Percentiles rank a stretch among this genome's conserved stretches.
These are phyloP conservation scores for Leucophenga montana DNA, from an alignment of 2,888 invertebrate species.

Conservation along the genomic window DNA sequence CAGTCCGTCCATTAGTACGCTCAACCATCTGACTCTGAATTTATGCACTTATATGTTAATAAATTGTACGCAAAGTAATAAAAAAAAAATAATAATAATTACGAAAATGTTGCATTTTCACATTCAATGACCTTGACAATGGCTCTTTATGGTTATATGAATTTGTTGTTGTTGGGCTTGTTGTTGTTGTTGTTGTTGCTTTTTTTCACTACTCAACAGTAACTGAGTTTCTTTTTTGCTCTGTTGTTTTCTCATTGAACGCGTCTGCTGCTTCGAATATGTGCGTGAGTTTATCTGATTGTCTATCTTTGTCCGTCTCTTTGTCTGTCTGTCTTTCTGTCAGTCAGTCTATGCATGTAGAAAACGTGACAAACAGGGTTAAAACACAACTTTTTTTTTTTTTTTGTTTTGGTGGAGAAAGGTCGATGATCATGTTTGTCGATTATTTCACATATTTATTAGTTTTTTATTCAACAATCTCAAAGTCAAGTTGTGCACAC, in stretches of 20 bases:
- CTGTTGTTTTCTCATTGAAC: neutral
- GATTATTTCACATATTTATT: neutral
- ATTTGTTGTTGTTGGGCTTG: neutral
- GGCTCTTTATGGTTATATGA: slow-evolving; percentile 47
- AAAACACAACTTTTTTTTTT: neutral
- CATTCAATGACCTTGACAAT: slow-evolving; percentile 66
- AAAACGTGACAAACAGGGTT: slow-evolving; percentile 58
- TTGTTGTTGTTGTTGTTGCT: neutral
- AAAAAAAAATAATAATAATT: slow-evolving; percentile 52
- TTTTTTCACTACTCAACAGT: neutral
- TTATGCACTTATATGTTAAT: slow-evolving; percentile 16
- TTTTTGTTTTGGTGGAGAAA: slow-evolving; percentile 63
- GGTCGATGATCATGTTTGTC: slow-evolving; percentile 62
- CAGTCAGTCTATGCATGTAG: slow-evolving; percentile 49
- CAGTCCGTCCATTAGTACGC: neutral
- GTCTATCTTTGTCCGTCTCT: slow-evolving; percentile 7
- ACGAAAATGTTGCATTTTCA: slow-evolving; percentile 59
- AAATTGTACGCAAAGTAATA: neutral
- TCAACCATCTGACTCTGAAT: too few species aligned
- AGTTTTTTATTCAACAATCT: neutral
- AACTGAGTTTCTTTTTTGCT: neutral
- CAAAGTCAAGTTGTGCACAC: slow-evolving; percentile 12
- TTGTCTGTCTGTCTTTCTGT: slow-evolving; percentile 15
- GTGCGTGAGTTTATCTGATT: slow-evolving; percentile 9
- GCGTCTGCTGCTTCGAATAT: slow-evolving; percentile 9